Percentiles rank a stretch among this genome's conserved stretches.
These are phyloP conservation scores for Orycteropus afer DNA, from an alignment of 2,113 vertebrate genomes.

Conservation along the genomic window DNA sequence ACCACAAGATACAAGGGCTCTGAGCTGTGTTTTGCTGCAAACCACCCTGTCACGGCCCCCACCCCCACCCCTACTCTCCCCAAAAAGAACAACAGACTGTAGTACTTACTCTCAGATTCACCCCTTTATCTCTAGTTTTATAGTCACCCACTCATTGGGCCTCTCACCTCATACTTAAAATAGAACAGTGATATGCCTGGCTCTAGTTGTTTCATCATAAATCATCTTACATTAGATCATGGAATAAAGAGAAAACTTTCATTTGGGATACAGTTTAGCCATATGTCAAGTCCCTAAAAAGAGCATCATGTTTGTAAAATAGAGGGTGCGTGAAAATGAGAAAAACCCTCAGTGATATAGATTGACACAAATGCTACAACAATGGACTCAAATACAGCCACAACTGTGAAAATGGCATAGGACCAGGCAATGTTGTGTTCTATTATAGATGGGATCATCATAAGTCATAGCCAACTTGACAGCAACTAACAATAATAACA, in stretches of 20 bases:
- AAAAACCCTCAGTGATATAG: not conserved
- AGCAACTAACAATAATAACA: not conserved
- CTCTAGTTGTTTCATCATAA: not conserved
- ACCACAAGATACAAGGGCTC: not conserved
- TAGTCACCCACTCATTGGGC: not conserved
- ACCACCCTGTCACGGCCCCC: too few species aligned
- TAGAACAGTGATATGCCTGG: not conserved
- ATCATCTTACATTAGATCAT: not conserved
- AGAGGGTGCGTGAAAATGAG: not conserved
- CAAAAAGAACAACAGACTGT: not conserved
- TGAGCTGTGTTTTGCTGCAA: not conserved
- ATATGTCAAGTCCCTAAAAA: not conserved
- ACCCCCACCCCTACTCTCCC: fast-evolving
- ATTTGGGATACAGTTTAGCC: not conserved
- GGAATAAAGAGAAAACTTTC: not conserved
- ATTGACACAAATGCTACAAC: not conserved
- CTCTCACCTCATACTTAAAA: not conserved
- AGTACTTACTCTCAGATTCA: not conserved
- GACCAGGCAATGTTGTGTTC: not conserved
- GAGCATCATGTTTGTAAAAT: not conserved
- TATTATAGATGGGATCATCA: not conserved
- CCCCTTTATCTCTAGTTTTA: not conserved
- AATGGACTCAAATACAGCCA: not conserved
- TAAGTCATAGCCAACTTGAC: not conserved
- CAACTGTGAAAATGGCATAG: not conserved